Evolutionary conservation across 1,140 invertebrate species (phyloP).

Genomic region (Conus ventricosus): DNA sequence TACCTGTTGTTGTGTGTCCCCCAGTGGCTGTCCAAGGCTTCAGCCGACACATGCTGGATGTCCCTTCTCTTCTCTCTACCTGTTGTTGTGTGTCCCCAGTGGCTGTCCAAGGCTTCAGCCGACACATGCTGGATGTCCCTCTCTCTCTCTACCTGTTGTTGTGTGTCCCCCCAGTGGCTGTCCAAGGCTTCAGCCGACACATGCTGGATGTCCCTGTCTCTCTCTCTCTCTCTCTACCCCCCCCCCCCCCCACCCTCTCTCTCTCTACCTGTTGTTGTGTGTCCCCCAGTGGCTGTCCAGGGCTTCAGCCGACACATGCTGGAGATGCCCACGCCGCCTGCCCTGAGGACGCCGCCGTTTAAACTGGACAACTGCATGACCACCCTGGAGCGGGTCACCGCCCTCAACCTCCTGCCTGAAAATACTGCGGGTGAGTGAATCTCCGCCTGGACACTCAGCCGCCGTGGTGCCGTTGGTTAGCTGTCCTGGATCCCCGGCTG

Average conservation of each 20-base stretch:
- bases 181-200: background rate
- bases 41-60: background rate
- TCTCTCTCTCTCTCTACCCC: no score
- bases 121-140: background rate
- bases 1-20: background rate
- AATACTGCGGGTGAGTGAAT: background rate
- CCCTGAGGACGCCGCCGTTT: background rate
- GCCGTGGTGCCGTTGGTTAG: no score
- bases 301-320: background rate
- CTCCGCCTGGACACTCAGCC: no score
- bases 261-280: background rate
- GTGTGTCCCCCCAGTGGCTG: no score
- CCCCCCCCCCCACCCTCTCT: no score
- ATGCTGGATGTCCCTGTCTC: background rate
- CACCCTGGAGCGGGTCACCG: background rate
- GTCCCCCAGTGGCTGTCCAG: background rate
- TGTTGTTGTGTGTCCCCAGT: no score
- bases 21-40: background rate
- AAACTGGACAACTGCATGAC: conserved; percentile 1
- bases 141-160: background rate
- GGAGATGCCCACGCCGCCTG: background rate
- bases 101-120: no score
- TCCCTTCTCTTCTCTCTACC: background rate
- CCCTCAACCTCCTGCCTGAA: background rate
- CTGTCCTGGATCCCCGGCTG: no score